Conservation (phyloP, 2,888 invertebrate genomes). For the Synanthedon andrenaeformis region DNA sequence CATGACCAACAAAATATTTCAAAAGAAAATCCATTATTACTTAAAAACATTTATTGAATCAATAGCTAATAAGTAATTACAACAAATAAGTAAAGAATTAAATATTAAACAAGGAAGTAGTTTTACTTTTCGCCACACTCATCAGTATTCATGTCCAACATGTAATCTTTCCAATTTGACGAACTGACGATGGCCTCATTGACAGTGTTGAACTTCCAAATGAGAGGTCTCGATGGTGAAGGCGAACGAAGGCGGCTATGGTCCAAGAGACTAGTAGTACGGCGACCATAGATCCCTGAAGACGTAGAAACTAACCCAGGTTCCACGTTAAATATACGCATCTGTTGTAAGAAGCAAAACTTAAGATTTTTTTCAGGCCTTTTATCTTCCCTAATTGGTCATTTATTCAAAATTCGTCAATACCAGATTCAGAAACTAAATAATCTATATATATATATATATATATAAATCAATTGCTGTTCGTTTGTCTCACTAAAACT, state of each 20-base stretch:
- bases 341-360: no score
- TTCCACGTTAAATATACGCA: background rate
- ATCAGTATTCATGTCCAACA: conserved; percentile 26
- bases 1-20: no score
- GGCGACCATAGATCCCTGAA: conserved; percentile 17
- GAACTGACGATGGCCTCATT: conserved; percentile 50
- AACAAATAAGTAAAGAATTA: background rate
- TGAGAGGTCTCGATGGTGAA: conserved; percentile 22
- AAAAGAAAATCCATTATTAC: no score
- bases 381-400: no score
- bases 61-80: background rate
- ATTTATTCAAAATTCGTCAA: no score
- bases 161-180: conserved; percentile 45
- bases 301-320: background rate
- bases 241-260: conserved; percentile 32
- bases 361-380: no score
- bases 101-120: background rate
- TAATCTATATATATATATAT: no score
- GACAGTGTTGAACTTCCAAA: conserved; percentile 58
- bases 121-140: conserved; percentile 14
- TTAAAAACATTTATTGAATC: no score
- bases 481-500: no score
- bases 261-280: conserved; percentile 40
- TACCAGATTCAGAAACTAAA: no score
- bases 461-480: no score